Conservation (phyloP, 37 sponge, comb jelly and placozoan species). For the Crambe crambe region DNA sequence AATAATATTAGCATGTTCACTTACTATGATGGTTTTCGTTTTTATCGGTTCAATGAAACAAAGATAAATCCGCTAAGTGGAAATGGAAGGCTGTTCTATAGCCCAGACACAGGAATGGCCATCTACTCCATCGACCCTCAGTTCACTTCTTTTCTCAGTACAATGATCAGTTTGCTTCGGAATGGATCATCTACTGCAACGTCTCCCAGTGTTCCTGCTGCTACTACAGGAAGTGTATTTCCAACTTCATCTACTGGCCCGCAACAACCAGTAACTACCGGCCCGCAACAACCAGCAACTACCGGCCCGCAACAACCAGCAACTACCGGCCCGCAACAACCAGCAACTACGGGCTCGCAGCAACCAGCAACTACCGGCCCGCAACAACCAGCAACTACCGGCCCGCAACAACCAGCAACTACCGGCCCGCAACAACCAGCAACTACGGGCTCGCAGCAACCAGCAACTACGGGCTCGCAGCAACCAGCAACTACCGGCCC, state of each 20-base stretch:
- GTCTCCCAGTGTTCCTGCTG: neutral
- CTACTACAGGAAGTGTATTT: neutral
- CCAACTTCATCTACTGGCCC: neutral
- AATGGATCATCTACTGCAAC: neutral
- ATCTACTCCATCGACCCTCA: neutral
- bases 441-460: no score
- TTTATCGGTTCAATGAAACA: slow-evolving; percentile 8
- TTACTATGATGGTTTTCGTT: slow-evolving; percentile 24
- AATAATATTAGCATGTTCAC: slow-evolving; percentile 2
- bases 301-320: no score
- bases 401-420: no score
- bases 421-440: no score
- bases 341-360: no score
- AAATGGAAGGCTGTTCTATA: neutral
- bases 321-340: no score
- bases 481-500: no score
- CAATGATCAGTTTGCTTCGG: neutral
- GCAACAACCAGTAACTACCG: neutral
- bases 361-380: no score
- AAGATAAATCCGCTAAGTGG: neutral
- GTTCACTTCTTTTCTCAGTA: neutral
- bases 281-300: no score
- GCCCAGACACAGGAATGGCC: neutral
- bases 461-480: no score
- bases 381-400: no score